Evolutionary conservation across 2,888 invertebrate species (phyloP).

Genomic region (Allophyes oxyacanthae): DNA sequence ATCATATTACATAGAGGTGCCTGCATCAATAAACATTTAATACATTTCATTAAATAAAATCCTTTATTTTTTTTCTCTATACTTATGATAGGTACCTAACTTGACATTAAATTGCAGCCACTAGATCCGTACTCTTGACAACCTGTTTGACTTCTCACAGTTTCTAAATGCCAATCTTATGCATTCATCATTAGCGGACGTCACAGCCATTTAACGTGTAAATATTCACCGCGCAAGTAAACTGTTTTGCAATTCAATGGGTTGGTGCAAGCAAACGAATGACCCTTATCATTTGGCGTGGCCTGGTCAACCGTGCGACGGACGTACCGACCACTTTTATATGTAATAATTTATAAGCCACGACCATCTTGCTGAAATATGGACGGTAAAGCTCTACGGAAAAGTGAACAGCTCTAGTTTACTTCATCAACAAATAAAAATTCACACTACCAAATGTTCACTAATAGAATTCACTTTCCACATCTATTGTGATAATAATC

Average conservation of each 20-base stretch:
- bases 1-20: conserved; percentile 16
- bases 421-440: conserved; percentile 49
- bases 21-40: conserved; percentile 26
- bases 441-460: conserved; percentile 6
- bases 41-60: conserved; percentile 7
- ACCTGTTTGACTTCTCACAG: conserved; percentile 71
- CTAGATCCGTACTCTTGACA: conserved; percentile 31
- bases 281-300: conserved; percentile 71
- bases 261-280: conserved; percentile 74
- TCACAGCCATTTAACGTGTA: conserved; percentile 79
- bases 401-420: conserved; percentile 48
- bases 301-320: conserved; percentile 57
- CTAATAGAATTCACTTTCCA: conserved; percentile 3
- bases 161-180: conserved; percentile 74
- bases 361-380: conserved; percentile 57
- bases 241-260: conserved; percentile 83
- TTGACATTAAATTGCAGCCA: conserved; percentile 3
- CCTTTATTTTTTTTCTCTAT: background rate
- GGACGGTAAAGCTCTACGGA: conserved; percentile 44
- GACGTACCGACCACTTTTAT: conserved; percentile 56
- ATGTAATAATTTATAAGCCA: conserved; percentile 61
- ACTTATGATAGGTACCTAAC: background rate
- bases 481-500: conserved; percentile 13
- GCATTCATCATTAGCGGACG: conserved; percentile 71
- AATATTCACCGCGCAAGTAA: conserved; percentile 80